Percentiles rank a stretch among this genome's conserved stretches.
phyloP scores from a whole-genome alignment of 1,140 invertebrate genomes.

The Cydia splendana region DNA sequence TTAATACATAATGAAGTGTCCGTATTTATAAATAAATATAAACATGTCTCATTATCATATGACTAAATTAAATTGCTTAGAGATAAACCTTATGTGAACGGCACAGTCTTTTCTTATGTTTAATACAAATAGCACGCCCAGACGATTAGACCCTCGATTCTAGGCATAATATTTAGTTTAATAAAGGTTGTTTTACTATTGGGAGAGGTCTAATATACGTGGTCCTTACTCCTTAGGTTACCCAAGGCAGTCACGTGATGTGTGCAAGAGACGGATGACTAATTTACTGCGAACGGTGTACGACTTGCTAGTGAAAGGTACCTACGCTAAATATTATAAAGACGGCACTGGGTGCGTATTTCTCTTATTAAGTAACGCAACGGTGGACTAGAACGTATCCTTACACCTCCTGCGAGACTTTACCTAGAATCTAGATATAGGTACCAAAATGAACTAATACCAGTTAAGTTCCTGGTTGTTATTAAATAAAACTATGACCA shows the following conservation, averaged over 20 bases:
- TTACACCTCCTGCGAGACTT: background rate
- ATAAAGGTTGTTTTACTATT: background rate
- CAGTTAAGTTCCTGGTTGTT: too few relatives aligned
- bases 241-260: background rate
- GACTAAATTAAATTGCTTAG: background rate
- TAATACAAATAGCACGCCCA: background rate
- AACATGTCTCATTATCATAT: background rate
- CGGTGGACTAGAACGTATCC: background rate
- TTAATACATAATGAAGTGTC: background rate
- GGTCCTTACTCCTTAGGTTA: background rate
- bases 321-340: background rate
- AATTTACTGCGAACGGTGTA: background rate
- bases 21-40: background rate
- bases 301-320: slow-evolving; percentile 3
- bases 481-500: too few relatives aligned
- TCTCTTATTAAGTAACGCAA: background rate
- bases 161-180: background rate
- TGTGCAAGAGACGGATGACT: slow-evolving; percentile 1
- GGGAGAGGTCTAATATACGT: background rate
- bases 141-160: background rate
- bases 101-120: background rate
- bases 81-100: slow-evolving; percentile 1
- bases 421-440: too few relatives aligned
- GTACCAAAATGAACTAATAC: too few relatives aligned
- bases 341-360: background rate